Percentiles rank a stretch among this genome's conserved stretches.
Evolutionary conservation across 2,888 invertebrate genomes (phyloP).

Genomic region (Rhamnusium bicolor): DNA sequence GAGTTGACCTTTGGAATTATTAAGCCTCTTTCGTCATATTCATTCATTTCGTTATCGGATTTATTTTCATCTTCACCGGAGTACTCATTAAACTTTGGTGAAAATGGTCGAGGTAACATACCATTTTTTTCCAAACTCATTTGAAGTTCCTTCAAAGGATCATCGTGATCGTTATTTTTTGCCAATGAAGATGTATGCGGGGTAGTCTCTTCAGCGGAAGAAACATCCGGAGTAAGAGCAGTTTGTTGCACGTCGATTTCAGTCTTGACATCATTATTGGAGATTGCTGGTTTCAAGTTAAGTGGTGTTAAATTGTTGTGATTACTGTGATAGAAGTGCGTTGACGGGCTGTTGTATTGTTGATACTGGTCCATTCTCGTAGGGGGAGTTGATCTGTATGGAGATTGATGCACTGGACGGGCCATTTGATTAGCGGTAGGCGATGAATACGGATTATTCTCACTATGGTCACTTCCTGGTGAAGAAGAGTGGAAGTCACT

Average conservation of each 20-base stretch:
- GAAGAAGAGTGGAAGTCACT: conserved; percentile 78
- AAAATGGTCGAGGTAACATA: conserved; percentile 51
- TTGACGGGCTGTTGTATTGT: not conserved
- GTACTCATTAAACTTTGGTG: conserved; percentile 61
- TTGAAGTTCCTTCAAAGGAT: conserved; percentile 66
- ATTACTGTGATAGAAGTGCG: conserved; percentile 5
- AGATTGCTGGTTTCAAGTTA: conserved; percentile 61
- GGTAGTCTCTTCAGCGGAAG: conserved; percentile 52
- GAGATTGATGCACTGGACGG: conserved; percentile 53
- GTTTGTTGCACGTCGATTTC: conserved; percentile 62
- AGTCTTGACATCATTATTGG: not conserved
- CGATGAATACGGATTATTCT: conserved; percentile 42
- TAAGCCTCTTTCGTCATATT: conserved; percentile 76
- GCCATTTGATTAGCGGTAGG: conserved; percentile 23
- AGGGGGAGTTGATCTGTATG: conserved; percentile 58
- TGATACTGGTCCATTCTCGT: conserved; percentile 15
- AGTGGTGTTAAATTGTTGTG: conserved; percentile 75
- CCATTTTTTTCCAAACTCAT: conserved; percentile 65
- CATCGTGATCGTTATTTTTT: conserved; percentile 65
- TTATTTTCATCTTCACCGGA: conserved; percentile 72
- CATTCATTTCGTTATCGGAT: conserved; percentile 71
- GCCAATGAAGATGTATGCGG: conserved; percentile 64
- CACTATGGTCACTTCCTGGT: conserved; percentile 73
- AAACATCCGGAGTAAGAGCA: conserved; percentile 69
- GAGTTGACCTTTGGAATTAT: conserved; percentile 74